These are phyloP conservation scores for Leptoteleia sp. DNA, from an alignment of 1,140 invertebrate genomes.

Conservation along the genomic window DNA sequence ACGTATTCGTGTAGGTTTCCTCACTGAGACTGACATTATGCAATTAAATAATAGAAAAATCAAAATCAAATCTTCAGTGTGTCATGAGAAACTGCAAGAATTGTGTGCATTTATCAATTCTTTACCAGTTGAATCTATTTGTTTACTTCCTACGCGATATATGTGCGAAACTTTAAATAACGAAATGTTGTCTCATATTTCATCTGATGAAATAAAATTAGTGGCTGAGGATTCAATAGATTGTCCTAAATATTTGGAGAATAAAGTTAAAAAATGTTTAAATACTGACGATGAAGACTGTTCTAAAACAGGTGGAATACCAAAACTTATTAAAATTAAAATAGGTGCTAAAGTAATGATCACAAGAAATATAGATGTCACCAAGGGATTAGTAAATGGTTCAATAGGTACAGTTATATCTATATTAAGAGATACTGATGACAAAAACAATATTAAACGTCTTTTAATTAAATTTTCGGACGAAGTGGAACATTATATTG, in stretches of 20 bases:
- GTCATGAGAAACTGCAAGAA: constrained; percentile 43
- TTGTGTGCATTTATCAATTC: constrained; percentile 58
- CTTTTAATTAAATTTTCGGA: constrained; percentile 18
- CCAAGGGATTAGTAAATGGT: constrained; percentile 32
- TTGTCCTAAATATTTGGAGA: constrained; percentile 20
- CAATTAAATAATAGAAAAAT: constrained; percentile 47
- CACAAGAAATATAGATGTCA: constrained; percentile 32
- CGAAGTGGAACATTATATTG: constrained; percentile 52
- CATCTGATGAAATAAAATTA: constrained; percentile 60
- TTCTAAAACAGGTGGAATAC: constrained; percentile 9
- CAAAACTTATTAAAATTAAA: constrained; percentile 16
- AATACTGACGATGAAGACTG: constrained; percentile 27
- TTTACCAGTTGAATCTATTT: constrained; percentile 55
- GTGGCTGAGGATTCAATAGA: constrained; percentile 60
- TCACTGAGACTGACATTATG: constrained; percentile 28
- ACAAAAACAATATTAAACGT: constrained; percentile 69
- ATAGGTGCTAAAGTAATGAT: constrained; percentile 29
- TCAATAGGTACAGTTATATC: constrained; percentile 17
- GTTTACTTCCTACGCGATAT: constrained; percentile 52
- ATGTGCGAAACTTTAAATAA: constrained; percentile 62
- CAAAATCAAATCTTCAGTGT: constrained; percentile 6
- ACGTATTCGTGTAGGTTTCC: constrained; percentile 54
- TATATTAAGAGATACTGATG: constrained; percentile 23
- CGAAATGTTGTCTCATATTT: constrained; percentile 60
- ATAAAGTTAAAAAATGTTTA: constrained; percentile 5